Evolutionary conservation across 2,797 vertebrate genomes (phyloP), one percentile per base, ranked within the genome.

Genomic region (Halcyon chelicuti): DNA sequence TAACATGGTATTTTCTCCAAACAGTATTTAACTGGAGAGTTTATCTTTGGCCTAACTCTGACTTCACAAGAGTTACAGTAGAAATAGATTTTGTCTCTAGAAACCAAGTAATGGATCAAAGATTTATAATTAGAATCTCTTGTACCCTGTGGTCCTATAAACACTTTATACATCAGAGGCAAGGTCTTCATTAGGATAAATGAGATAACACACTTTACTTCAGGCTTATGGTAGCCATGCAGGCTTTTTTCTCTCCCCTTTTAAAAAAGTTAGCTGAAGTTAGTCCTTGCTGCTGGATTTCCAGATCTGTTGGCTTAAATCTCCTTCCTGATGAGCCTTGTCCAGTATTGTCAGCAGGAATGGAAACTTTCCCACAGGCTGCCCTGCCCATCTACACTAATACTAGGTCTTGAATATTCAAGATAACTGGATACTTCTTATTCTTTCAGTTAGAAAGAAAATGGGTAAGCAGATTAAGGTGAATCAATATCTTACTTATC

Each of bases 101-200:
- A 94, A 95, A 57, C 20, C 49, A 87, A 94, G 68, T 88, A 94
- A 88, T 29, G 51, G 44, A 83, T 91, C 87, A 68, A 94, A 94
- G 62, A 83, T 84, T 88, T 84, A 44, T 90, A 55, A 60, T 90
- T 88, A 82, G 80, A 90, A 73, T 84, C 14, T 80, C 65, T 86
- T 52, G 44, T 94, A 86, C 40, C 44, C 46, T 55, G 21, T 94
- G 68, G 55, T 93, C 33, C 79, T 88, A 28, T 84, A 81, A 93
- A 88, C 15, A 22, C 44, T 94, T 92, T 96, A 54, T 47, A 88
- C 66, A 81, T 83, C 89, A 93, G 62, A 88, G 65, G 60, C 60
- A 90, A 90, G 72, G 55, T 85, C 80, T 93, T 88, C 55, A 88
- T 90, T 76, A 75, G 68, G 58, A 72, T 78, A 75, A 91, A 81